These are phyloP conservation scores for Microcebus ravelobensis DNA, from an alignment of 2,113 vertebrate species.

Conservation along the genomic window DNA sequence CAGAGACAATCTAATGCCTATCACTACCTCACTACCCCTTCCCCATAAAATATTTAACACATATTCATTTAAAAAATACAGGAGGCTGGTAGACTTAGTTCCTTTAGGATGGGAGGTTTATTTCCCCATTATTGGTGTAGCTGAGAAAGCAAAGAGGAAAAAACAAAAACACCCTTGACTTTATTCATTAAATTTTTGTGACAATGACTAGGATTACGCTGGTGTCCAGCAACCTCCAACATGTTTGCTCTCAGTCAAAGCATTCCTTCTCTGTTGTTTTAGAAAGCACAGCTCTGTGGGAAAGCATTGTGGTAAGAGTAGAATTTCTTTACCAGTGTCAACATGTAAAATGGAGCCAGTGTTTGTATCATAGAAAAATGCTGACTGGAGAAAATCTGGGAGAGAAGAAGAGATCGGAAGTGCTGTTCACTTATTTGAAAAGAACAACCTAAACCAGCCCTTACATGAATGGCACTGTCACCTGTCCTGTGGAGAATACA, in stretches of 20 bases:
- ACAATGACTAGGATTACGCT: background rate
- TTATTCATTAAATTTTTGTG: background rate
- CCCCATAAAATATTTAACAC: background rate
- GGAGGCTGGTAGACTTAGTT: background rate
- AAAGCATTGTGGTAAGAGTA: background rate
- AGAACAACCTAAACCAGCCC: background rate
- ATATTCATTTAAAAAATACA: background rate
- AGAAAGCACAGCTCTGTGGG: background rate
- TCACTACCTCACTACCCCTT: background rate
- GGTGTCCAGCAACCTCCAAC: background rate
- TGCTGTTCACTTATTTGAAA: background rate
- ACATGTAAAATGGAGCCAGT: background rate
- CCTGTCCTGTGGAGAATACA: background rate
- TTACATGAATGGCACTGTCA: background rate
- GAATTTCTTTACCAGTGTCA: background rate
- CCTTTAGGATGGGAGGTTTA: background rate
- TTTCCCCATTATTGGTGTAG: background rate
- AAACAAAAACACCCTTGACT: background rate
- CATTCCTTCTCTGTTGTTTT: background rate
- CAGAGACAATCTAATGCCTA: background rate
- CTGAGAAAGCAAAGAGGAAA: background rate
- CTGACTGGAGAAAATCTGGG: background rate
- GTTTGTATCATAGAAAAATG: background rate
- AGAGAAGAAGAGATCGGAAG: background rate
- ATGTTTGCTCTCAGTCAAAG: background rate